Evolutionary conservation across 2,888 invertebrate genomes (phyloP).

Genomic region (Galerucella nymphaeae): DNA sequence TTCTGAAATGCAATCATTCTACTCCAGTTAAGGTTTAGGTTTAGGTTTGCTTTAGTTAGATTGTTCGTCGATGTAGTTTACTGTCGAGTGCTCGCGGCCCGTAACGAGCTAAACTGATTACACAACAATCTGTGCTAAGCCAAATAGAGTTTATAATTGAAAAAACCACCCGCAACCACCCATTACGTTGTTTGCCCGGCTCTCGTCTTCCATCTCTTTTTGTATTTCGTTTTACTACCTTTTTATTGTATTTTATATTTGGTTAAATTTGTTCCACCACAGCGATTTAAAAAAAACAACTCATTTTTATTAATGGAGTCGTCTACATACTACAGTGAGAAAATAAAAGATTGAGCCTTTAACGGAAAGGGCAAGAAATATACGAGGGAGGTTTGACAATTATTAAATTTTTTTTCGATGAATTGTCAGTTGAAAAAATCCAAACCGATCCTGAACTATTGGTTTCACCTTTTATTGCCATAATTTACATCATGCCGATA

Average conservation of each 20-base stretch:
- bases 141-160: constrained; percentile 68
- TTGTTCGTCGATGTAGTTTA: constrained; percentile 65
- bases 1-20: constrained; percentile 66
- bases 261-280: constrained; percentile 16
- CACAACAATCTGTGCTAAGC: constrained; percentile 67
- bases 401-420: too few species aligned
- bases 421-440: neutral
- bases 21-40: constrained; percentile 68
- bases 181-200: constrained; percentile 41
- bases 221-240: constrained; percentile 44
- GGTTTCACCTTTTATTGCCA: neutral
- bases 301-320: neutral
- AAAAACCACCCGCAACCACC: constrained; percentile 62
- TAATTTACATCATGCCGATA: constrained; percentile 6
- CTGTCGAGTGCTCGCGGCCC: constrained; percentile 65
- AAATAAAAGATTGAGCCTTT: too few species aligned
- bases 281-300: constrained; percentile 1
- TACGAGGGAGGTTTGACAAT: too few species aligned
- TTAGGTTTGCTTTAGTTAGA: constrained; percentile 67
- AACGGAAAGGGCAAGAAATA: too few species aligned
- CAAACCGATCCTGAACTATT: neutral
- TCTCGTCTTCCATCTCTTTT: constrained; percentile 44
- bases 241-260: constrained; percentile 41
- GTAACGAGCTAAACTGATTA: constrained; percentile 67
- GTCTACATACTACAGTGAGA: neutral